A percentile compares a stretch with the other conserved stretches of the same genome.
Evolutionary conservation across 2,113 vertebrate genomes (phyloP).

Genomic region (Scomber scombrus): DNA sequence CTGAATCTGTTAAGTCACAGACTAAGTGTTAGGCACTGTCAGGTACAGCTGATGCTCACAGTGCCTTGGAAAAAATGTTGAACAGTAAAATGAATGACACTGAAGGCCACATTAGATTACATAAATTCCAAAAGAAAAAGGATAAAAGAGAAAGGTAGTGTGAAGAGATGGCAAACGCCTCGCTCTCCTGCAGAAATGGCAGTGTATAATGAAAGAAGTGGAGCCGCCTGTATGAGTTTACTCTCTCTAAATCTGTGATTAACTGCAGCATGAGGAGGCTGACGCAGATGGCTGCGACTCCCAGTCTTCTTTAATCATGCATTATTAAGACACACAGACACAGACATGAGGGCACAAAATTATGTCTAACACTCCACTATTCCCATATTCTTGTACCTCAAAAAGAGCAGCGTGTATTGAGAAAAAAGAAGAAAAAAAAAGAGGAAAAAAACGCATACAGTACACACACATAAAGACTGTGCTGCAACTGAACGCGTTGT

Average conservation of each 20-base stretch:
- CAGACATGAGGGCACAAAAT: constrained; percentile 21
- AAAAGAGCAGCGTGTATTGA: constrained; percentile 9
- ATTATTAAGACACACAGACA: constrained; percentile 62
- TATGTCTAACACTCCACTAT: constrained; percentile 22
- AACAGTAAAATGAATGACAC: constrained; percentile 9
- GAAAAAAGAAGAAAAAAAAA: not conserved
- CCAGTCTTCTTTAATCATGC: constrained; percentile 53
- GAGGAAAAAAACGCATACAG: too few species aligned
- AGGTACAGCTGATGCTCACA: not conserved
- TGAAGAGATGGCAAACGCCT: constrained; percentile 2
- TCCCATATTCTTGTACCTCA: constrained; percentile 17
- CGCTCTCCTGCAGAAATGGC: not conserved
- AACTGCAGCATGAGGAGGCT: constrained; percentile 34
- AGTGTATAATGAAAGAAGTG: constrained; percentile 20
- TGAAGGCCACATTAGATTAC: constrained; percentile 6
- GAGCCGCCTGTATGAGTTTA: constrained; percentile 13
- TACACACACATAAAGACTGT: too few species aligned
- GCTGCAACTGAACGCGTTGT: not conserved
- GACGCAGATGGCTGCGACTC: constrained; percentile 49
- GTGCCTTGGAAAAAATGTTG: constrained; percentile 6
- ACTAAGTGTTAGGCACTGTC: not conserved
- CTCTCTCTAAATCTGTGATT: constrained; percentile 59
- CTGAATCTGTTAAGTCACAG: not conserved
- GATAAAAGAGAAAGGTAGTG: constrained; percentile 1
- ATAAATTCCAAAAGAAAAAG: not conserved